These are phyloP conservation scores for Nephotettix cincticeps DNA, from an alignment of 1,140 invertebrate genomes.

Conservation along the genomic window DNA sequence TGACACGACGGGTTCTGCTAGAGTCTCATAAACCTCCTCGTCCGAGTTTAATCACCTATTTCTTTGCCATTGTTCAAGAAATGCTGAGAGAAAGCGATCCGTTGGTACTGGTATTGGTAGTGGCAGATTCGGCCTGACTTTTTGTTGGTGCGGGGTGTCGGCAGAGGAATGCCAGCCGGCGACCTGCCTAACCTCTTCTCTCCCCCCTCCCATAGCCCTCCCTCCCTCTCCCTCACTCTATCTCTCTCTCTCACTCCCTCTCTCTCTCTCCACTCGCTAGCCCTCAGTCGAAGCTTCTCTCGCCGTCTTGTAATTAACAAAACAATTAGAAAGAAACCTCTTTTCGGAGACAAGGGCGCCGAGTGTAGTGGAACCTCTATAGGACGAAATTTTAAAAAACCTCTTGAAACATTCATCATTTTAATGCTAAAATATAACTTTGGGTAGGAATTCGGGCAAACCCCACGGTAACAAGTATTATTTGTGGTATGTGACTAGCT, in stretches of 20 bases:
- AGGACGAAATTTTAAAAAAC: too few relatives aligned
- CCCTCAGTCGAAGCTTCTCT: slow-evolving; percentile 48
- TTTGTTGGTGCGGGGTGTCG: slow-evolving; percentile 17
- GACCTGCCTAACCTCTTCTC: slow-evolving; percentile 18
- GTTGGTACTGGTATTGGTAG: neutral
- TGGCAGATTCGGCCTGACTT: slow-evolving; percentile 17
- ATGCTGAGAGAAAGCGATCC: neutral
- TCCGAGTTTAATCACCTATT: neutral
- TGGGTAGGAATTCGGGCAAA: too few relatives aligned
- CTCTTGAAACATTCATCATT: too few relatives aligned
- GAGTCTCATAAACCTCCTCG: too few relatives aligned
- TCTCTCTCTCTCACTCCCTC: slow-evolving; percentile 26
- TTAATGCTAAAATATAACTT: too few relatives aligned
- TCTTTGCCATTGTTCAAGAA: neutral
- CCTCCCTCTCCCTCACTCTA: slow-evolving; percentile 25
- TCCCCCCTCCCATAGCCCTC: too few relatives aligned
- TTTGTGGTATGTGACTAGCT: too few relatives aligned
- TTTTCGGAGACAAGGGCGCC: neutral
- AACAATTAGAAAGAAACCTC: neutral
- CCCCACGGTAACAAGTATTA: too few relatives aligned
- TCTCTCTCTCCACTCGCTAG: slow-evolving; percentile 36
- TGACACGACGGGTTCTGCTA: too few relatives aligned
- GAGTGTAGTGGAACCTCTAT: too few relatives aligned
- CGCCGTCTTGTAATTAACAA: slow-evolving; percentile 28
- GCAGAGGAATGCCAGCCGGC: slow-evolving; percentile 13